A percentile compares a stretch with the other conserved stretches of the same genome.
These are phyloP conservation scores for Nothura maculosa DNA, from an alignment of 2,797 vertebrate species.

Conservation along the genomic window DNA sequence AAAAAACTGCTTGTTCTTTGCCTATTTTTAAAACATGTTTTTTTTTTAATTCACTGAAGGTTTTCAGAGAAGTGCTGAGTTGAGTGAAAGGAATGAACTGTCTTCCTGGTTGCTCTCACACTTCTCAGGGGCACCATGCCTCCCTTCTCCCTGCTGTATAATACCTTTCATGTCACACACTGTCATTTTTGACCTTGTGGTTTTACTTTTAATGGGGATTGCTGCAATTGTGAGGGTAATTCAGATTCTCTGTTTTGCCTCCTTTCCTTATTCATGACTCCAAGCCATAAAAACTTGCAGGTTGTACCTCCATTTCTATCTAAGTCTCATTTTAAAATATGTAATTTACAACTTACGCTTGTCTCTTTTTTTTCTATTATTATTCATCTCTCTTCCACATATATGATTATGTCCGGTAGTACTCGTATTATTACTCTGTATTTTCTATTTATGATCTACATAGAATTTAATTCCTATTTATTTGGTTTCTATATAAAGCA, in stretches of 20 bases:
- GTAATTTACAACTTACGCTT: background rate
- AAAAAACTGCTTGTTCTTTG: too few relatives aligned
- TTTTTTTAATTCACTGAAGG: too few relatives aligned
- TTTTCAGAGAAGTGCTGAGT: too few relatives aligned
- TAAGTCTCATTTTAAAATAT: background rate
- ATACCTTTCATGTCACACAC: rapidly evolving
- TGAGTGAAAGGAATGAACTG: too few relatives aligned
- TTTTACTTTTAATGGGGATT: rapidly evolving
- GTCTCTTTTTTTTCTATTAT: background rate
- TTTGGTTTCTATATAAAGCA: constrained; percentile 1
- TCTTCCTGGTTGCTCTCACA: rapidly evolving
- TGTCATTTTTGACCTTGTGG: background rate
- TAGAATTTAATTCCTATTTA: constrained; percentile 16
- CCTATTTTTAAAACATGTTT: too few relatives aligned
- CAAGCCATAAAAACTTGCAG: background rate
- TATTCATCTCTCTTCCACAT: background rate
- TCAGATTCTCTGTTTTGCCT: background rate
- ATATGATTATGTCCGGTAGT: background rate
- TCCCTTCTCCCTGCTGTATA: background rate
- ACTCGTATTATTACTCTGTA: background rate
- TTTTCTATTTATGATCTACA: constrained; percentile 14
- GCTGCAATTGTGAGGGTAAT: background rate
- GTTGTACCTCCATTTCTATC: background rate
- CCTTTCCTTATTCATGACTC: background rate
- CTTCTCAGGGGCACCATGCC: background rate